Conservation (phyloP, 2,113 vertebrate genomes). For the Hassar affinis region DNA sequence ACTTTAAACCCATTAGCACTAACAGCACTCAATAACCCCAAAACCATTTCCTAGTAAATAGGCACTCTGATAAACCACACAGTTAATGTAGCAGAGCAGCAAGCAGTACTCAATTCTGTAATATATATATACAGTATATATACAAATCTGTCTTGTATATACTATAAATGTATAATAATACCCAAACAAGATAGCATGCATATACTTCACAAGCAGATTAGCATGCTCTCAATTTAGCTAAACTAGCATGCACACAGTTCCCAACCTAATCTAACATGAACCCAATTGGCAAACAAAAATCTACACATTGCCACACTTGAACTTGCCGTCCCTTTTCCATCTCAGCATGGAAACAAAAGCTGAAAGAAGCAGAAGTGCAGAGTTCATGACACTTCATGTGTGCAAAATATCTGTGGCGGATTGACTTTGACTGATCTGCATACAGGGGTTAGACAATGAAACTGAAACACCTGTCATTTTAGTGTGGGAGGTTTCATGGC, state of each 20-base stretch:
- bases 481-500: too few relatives aligned
- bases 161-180: too few relatives aligned
- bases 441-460: too few relatives aligned
- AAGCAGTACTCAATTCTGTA: not conserved
- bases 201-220: not conserved
- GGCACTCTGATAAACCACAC: not conserved
- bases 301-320: not conserved
- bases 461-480: too few relatives aligned
- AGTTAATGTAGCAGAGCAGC: not conserved
- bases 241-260: not conserved
- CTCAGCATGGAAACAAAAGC: not conserved
- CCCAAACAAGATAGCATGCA: too few relatives aligned
- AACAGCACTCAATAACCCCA: not conserved
- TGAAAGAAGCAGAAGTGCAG: not conserved
- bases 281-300: not conserved
- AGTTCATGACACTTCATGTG: not conserved
- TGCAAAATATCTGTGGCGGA: constrained; percentile 57
- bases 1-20: not conserved
- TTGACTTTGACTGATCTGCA: constrained; percentile 27
- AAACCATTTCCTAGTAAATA: not conserved
- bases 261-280: not conserved
- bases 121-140: too few relatives aligned
- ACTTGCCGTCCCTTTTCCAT: not conserved
- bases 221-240: not conserved
- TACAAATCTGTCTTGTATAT: too few relatives aligned